A percentile compares a stretch with the other conserved stretches of the same genome.
phyloP scores from a whole-genome alignment of 2,888 invertebrate genomes.

The Andrena fulva region DNA sequence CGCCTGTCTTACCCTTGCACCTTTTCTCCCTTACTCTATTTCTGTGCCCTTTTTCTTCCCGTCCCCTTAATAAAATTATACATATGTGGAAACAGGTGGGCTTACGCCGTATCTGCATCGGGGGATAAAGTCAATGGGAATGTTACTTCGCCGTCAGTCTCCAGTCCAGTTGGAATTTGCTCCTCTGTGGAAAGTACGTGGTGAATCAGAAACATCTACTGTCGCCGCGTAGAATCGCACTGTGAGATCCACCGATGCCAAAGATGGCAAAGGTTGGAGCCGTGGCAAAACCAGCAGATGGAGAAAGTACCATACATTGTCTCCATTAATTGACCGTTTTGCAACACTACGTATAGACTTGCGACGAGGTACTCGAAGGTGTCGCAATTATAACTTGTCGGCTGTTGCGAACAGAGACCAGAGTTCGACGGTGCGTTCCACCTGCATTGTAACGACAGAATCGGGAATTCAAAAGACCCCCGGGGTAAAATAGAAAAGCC shows the following conservation, averaged over 20 bases:
- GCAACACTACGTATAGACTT: neutral
- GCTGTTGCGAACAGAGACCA: too few species aligned
- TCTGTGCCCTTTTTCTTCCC: neutral
- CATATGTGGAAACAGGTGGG: neutral
- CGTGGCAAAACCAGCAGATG: neutral
- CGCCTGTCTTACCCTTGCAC: neutral
- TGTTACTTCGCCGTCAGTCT: neutral
- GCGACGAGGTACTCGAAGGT: neutral
- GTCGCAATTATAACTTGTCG: conserved; percentile 6
- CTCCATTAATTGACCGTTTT: conserved; percentile 1
- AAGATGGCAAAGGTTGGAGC: neutral
- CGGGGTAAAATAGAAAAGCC: neutral
- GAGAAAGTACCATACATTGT: conserved; percentile 1
- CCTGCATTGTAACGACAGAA: neutral
- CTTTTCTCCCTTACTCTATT: neutral
- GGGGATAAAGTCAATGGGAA: neutral
- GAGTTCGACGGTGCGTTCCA: neutral
- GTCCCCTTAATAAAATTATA: neutral
- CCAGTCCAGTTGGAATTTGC: too few species aligned
- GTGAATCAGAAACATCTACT: too few species aligned
- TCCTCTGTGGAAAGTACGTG: too few species aligned
- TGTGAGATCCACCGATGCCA: neutral
- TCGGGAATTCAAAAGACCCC: neutral
- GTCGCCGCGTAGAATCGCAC: neutral
- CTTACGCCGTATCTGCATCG: neutral